A percentile compares a stretch with the other conserved stretches of the same genome.
These are phyloP conservation scores for Macrophya annulata DNA, from an alignment of 2,888 invertebrate genomes.

Conservation along the genomic window DNA sequence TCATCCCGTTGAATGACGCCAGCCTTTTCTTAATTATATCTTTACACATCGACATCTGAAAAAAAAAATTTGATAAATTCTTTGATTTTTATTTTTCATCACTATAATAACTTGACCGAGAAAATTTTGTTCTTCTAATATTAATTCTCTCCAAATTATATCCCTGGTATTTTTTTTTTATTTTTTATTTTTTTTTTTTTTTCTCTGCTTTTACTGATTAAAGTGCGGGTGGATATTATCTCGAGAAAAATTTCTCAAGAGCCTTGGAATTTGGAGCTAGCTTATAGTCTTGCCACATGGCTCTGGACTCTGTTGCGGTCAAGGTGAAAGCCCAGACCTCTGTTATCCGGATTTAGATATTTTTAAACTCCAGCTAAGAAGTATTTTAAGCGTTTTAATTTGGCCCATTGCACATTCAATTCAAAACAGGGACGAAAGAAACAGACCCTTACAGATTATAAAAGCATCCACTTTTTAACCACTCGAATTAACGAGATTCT, in stretches of 20 bases:
- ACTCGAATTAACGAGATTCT: slow-evolving; percentile 18
- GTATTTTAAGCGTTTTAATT: slow-evolving; percentile 22
- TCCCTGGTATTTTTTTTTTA: not conserved
- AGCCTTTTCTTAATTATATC: not conserved
- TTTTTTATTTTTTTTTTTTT: not conserved
- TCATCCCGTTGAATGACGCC: slow-evolving; percentile 33
- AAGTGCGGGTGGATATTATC: slow-evolving; percentile 49
- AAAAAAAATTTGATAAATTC: not conserved
- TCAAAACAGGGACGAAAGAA: not conserved
- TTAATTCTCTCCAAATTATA: not conserved
- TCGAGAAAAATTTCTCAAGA: slow-evolving; percentile 29
- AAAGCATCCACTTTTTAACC: slow-evolving; percentile 31
- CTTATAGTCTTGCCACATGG: slow-evolving; percentile 45
- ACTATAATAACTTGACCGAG: not conserved
- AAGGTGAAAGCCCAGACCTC: slow-evolving; percentile 20
- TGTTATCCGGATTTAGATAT: slow-evolving; percentile 20
- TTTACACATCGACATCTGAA: no score
- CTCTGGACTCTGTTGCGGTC: slow-evolving; percentile 32
- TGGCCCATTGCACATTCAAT: not conserved
- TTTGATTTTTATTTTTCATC: not conserved
- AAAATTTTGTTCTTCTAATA: not conserved
- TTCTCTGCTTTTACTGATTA: not conserved
- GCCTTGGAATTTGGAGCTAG: slow-evolving; percentile 20
- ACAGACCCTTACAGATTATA: slow-evolving; percentile 21
- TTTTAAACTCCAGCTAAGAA: slow-evolving; percentile 3